Conservation (phyloP, 1,140 invertebrate species). For the Triops longicaudatus region DNA sequence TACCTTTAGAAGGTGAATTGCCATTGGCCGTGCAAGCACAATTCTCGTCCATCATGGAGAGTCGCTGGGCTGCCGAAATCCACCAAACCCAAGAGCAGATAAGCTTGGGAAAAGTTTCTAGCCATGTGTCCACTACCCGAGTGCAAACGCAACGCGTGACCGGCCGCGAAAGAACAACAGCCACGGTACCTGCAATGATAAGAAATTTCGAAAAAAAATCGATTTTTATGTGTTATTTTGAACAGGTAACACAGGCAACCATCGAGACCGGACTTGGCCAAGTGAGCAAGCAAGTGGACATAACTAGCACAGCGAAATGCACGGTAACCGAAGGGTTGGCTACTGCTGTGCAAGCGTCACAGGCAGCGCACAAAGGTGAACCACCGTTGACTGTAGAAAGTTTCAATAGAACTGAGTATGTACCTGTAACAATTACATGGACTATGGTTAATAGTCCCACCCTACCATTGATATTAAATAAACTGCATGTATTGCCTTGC, state of each 20-base stretch:
- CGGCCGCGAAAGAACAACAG: not conserved
- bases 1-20: not conserved
- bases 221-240: not conserved
- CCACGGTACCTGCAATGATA: not conserved
- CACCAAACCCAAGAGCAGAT: not conserved
- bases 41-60: not conserved
- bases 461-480: not conserved
- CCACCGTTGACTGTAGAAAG: not conserved
- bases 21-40: not conserved
- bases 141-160: not conserved
- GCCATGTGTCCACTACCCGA: not conserved
- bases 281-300: not conserved
- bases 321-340: conserved; percentile 22
- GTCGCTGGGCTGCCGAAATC: not conserved
- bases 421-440: not conserved
- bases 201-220: not conserved
- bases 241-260: conserved; percentile 8
- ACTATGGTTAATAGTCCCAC: not conserved
- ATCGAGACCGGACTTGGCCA: not conserved
- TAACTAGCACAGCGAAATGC: not conserved
- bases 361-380: conserved; percentile 10
- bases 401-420: not conserved
- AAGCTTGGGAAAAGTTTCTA: not conserved
- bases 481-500: not conserved
- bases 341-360: not conserved